These are phyloP conservation scores for Oxyteleia sp. DNA, from an alignment of 2,888 invertebrate genomes.

Conservation along the genomic window DNA sequence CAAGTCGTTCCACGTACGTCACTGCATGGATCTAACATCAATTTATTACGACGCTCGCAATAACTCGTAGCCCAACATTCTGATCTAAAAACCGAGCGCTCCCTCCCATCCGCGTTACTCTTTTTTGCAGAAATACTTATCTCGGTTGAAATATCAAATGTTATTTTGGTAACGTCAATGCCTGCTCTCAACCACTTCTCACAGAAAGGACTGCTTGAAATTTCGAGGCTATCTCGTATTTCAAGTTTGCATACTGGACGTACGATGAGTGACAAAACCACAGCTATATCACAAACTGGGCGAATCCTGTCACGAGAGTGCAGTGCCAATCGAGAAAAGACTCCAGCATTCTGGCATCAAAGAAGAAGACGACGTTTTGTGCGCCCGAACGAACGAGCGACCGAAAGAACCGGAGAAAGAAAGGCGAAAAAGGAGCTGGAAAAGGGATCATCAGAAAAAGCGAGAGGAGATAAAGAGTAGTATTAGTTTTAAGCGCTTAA, in stretches of 20 bases:
- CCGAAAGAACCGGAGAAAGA: constrained; percentile 33
- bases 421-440: constrained; percentile 30
- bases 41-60: constrained; percentile 59
- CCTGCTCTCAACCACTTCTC: constrained; percentile 35
- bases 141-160: constrained; percentile 42
- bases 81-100: constrained; percentile 37
- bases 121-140: constrained; percentile 58
- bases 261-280: constrained; percentile 68
- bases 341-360: constrained; percentile 58
- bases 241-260: constrained; percentile 61
- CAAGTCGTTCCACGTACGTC: no score
- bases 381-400: constrained; percentile 8
- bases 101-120: constrained; percentile 40
- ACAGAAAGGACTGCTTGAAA: constrained; percentile 33
- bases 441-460: constrained; percentile 59
- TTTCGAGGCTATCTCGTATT: constrained; percentile 57
- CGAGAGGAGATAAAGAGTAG: constrained; percentile 66
- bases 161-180: constrained; percentile 41
- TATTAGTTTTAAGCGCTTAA: constrained; percentile 71
- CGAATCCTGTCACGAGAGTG: constrained; percentile 46
- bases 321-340: constrained; percentile 43
- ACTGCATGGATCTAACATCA: constrained; percentile 14
- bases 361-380: constrained; percentile 30
- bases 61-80: constrained; percentile 37
- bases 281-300: constrained; percentile 56